phyloP scores from a whole-genome alignment of 2,888 invertebrate species.

The Sepioteuthis lessoniana region DNA sequence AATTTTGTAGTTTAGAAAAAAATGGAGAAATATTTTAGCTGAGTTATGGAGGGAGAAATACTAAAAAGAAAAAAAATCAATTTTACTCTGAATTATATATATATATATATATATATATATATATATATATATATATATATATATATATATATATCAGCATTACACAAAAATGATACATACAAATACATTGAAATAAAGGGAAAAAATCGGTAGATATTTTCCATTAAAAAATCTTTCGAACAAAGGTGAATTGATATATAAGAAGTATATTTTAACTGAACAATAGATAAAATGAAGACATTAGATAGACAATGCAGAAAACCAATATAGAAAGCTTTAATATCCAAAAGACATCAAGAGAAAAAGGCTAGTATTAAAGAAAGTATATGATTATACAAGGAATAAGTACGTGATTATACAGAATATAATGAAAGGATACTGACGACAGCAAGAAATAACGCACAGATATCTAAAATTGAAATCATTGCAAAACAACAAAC shows the following conservation, averaged over 20 bases:
- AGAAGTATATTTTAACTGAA: not conserved
- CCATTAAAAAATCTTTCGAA: not conserved
- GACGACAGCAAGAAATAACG: not conserved
- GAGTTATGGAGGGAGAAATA: too few relatives aligned
- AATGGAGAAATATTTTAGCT: too few relatives aligned
- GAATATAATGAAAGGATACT: not conserved
- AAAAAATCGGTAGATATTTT: not conserved
- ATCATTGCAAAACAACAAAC: not conserved
- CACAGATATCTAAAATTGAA: not conserved
- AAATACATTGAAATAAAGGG: not conserved
- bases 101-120: not conserved
- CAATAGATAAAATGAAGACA: not conserved
- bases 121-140: too few relatives aligned
- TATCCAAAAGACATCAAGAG: not conserved
- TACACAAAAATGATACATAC: not conserved
- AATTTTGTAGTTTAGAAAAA: too few relatives aligned
- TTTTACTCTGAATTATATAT: too few relatives aligned
- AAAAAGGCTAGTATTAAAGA: not conserved
- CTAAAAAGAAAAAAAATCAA: too few relatives aligned
- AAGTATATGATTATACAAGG: not conserved
- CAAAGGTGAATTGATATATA: too few relatives aligned
- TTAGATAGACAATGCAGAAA: not conserved
- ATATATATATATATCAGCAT: not conserved
- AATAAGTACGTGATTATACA: not conserved
- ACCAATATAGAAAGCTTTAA: not conserved